These are phyloP conservation scores for Bubalus kerabau DNA, from an alignment of 2,113 vertebrate genomes.

Conservation along the genomic window DNA sequence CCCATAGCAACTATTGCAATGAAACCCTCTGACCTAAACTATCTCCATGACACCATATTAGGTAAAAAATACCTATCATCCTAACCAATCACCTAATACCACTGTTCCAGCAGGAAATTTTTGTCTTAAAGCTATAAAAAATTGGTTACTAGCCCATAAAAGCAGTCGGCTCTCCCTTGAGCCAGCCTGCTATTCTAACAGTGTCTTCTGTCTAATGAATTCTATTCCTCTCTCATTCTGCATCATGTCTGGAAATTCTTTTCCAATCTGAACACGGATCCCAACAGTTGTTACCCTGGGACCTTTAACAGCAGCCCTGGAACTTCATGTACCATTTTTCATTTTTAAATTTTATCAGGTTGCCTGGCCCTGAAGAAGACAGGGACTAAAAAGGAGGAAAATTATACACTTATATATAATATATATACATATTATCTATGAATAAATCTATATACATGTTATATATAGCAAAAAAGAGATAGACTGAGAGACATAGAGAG, in stretches of 20 bases:
- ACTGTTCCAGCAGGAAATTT: neutral
- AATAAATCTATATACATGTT: neutral
- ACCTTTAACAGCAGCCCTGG: neutral
- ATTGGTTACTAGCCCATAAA: neutral
- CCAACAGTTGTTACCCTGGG: neutral
- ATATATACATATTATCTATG: neutral
- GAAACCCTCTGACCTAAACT: neutral
- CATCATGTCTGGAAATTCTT: neutral
- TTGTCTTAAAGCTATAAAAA: neutral
- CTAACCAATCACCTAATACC: neutral
- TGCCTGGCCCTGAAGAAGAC: neutral
- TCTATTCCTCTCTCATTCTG: neutral
- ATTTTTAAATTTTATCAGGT: neutral
- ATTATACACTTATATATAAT: neutral
- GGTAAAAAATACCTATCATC: neutral
- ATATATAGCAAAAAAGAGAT: neutral
- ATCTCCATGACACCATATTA: neutral
- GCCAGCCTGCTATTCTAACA: neutral
- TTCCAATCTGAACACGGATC: neutral
- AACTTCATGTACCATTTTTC: neutral
- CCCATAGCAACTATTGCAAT: neutral
- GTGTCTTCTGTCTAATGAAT: neutral
- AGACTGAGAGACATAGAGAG: neutral
- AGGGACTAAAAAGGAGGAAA: neutral
- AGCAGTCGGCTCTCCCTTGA: neutral